A percentile compares a stretch with the other conserved stretches of the same genome.
Conservation (phyloP, 2,797 vertebrate species). For the Huso huso region DNA sequence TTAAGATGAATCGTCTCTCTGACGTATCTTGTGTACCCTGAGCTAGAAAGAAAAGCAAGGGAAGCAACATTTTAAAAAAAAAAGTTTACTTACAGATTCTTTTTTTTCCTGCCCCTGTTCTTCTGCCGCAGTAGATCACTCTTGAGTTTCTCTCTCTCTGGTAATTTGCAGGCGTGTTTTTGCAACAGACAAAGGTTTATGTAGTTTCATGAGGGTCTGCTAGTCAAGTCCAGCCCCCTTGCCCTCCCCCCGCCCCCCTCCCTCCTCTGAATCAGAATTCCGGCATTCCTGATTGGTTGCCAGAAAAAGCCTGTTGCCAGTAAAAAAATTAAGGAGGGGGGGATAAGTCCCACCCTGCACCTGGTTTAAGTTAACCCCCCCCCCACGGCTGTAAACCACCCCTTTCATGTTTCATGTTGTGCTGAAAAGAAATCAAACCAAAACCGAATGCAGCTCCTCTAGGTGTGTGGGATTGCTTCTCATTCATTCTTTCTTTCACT, state of each 20-base stretch:
- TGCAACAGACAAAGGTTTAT: background rate
- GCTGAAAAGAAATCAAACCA: background rate
- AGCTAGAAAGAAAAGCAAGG: too few species aligned
- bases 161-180: background rate
- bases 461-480: too few species aligned
- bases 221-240: slow-evolving; percentile 31
- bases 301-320: slow-evolving; percentile 39
- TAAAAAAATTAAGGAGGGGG: background rate
- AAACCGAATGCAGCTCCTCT: background rate
- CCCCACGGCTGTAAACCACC: background rate
- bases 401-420: background rate
- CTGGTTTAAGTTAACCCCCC: background rate
- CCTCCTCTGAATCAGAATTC: slow-evolving; percentile 47
- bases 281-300: slow-evolving; percentile 65
- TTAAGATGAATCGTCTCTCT: too few species aligned
- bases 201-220: background rate
- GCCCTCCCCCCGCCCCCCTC: slow-evolving; percentile 54
- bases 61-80: too few species aligned
- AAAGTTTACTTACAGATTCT: too few species aligned
- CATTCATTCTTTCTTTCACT: too few species aligned
- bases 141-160: too few species aligned
- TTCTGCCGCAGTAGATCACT: too few species aligned
- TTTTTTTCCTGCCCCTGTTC: too few species aligned
- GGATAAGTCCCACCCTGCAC: background rate
- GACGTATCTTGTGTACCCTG: too few species aligned